These are phyloP conservation scores for Apotomis turbidana DNA, from an alignment of 2,888 invertebrate genomes.

Conservation along the genomic window DNA sequence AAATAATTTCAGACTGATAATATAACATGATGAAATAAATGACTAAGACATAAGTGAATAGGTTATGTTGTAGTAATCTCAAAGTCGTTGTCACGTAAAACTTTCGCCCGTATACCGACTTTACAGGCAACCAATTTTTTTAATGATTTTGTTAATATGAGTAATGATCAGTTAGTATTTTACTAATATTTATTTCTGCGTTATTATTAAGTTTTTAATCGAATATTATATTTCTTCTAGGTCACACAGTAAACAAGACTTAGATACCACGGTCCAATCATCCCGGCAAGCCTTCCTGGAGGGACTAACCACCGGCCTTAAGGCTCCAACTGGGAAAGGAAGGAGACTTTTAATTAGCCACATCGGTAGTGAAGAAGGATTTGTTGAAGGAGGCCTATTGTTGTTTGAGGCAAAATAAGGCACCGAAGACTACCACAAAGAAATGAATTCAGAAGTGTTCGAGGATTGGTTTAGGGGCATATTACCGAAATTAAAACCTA, in stretches of 20 bases:
- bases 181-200: slow-evolving; percentile 1
- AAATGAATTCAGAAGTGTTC: slow-evolving; percentile 1
- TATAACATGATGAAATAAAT: no score
- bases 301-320: no score
- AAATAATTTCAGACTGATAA: no score
- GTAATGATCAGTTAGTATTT: not conserved
- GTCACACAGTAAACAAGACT: not conserved
- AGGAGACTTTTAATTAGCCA: no score
- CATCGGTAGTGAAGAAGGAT: no score
- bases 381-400: no score
- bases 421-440: not conserved
- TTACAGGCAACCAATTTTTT: no score
- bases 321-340: no score
- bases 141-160: slow-evolving; percentile 1
- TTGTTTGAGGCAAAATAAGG: not conserved
- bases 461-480: slow-evolving; percentile 12
- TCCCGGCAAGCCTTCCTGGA: slow-evolving; percentile 3
- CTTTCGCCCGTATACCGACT: no score
- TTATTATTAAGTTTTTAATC: slow-evolving; percentile 1
- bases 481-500: slow-evolving; percentile 7
- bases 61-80: no score
- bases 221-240: not conserved
- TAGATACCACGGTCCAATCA: slow-evolving; percentile 2
- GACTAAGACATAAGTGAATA: no score
- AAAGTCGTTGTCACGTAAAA: no score